phyloP scores from a whole-genome alignment of 2,113 vertebrate species.

The Heterotis niloticus region DNA sequence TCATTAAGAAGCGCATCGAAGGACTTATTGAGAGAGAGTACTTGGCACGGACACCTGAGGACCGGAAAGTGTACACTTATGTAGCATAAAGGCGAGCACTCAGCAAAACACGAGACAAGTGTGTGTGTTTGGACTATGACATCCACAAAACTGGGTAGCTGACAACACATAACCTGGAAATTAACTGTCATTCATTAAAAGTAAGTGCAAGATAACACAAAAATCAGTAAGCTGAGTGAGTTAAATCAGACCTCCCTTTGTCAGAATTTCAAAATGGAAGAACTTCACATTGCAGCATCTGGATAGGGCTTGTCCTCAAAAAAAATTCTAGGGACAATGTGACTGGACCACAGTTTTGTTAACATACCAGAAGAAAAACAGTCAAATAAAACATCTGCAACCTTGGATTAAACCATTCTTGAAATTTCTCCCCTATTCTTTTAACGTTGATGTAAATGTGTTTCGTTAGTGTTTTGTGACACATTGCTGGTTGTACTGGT shows the following conservation, averaged over 20 bases:
- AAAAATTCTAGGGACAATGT: too few relatives aligned
- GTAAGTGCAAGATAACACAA: constrained; percentile 39
- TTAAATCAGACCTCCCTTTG: constrained; percentile 29
- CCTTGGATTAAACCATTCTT: not conserved
- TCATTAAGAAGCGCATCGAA: constrained; percentile 98
- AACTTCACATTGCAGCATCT: too few relatives aligned
- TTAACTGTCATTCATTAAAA: constrained; percentile 40
- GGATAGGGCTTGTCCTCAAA: too few relatives aligned
- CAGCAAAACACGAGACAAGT: constrained; percentile 30
- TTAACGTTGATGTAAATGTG: constrained; percentile 18
- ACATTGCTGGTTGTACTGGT: not conserved
- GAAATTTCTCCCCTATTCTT: constrained; percentile 3
- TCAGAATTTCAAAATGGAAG: too few relatives aligned
- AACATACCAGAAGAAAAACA: too few relatives aligned
- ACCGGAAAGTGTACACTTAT: constrained; percentile 97
- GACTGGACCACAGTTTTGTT: too few relatives aligned
- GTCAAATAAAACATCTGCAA: too few relatives aligned
- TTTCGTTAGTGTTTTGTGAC: constrained; percentile 12
- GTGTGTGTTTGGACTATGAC: constrained; percentile 70
- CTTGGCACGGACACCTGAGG: constrained; percentile 95
- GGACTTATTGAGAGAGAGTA: constrained; percentile 99
- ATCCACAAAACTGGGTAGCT: constrained; percentile 91
- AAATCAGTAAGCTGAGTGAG: constrained; percentile 14
- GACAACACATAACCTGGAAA: constrained; percentile 64
- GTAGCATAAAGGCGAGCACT: constrained; percentile 82